Evolutionary conservation across 1,140 invertebrate genomes (phyloP).

Genomic region (Drosophila grimshawi): DNA sequence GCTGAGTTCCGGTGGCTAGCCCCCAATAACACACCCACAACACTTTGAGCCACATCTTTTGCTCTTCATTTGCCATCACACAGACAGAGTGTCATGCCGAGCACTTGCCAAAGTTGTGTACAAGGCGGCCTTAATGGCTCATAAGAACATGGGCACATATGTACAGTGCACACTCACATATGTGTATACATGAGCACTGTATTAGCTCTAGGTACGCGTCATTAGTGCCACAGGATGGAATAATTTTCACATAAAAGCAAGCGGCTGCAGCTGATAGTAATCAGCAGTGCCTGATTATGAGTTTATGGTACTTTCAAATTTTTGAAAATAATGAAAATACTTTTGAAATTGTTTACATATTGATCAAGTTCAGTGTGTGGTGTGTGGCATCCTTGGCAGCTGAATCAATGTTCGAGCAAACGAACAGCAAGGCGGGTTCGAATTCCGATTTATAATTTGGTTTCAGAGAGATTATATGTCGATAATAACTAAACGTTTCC

Average conservation of each 20-base stretch:
- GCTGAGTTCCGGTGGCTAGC: constrained; percentile 11
- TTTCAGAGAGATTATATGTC: no score
- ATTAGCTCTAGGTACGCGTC: constrained; percentile 10
- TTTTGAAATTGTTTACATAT: background rate
- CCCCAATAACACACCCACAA: constrained; percentile 5
- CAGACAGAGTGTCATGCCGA: constrained; percentile 30
- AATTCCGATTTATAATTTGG: no score
- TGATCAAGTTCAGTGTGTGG: background rate
- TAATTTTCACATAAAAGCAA: constrained; percentile 39
- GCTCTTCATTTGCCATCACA: constrained; percentile 45
- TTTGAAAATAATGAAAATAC: constrained; percentile 6
- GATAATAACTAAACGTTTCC: background rate
- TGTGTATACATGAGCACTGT: constrained; percentile 4
- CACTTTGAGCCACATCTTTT: constrained; percentile 39
- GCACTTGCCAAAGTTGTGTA: constrained; percentile 33
- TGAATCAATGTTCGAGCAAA: background rate
- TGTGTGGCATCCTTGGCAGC: background rate
- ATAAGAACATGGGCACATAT: constrained; percentile 9
- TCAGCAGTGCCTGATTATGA: constrained; percentile 11
- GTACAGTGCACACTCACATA: background rate
- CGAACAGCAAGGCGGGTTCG: background rate
- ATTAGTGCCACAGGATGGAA: constrained; percentile 42
- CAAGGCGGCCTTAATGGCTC: constrained; percentile 19
- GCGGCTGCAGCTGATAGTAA: constrained; percentile 21
- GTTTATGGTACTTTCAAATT: constrained; percentile 1